Evolutionary conservation across 2,888 invertebrate genomes (phyloP), one percentile per base, ranked within the genome.

Genomic region (Lasioglossum marginatum): DNA sequence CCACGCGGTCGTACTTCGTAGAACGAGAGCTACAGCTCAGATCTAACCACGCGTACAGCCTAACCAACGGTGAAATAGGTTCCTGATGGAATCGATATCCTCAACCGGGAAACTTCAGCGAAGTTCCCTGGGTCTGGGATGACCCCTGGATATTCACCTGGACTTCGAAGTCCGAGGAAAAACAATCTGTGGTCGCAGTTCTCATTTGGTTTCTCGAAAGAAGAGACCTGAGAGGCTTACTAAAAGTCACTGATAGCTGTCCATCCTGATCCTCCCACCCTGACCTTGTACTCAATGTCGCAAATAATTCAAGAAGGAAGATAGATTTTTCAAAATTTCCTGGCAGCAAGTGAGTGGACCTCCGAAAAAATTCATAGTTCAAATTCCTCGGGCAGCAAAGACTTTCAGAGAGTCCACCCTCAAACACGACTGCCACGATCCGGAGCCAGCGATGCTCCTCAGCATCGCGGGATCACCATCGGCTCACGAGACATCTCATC

Each of bases 11-110:
- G 63, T 31, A 63, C 63, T 31, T 63, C 63, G 19, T 2, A 34
- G 19, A 8, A 31, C 8, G 66, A 66, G 66, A 8, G 31, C 66
- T 66, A 66, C 66, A 34, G 34, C 19, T 34, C 66, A 34, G 66
- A 66, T 34, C 66, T 19, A 66, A 66, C 66, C 34, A 34, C 66
- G 66, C 66, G 34, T 66, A 66, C 66, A 66, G 66, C 66, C 34
- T 66, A 66, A 66, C 66, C 66, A 66, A 66, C 66, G 31, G 66
- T 34, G 66, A 66, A 66, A 66, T 66, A 34, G 66, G 66, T 66
- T 66, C 66, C 66, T 34, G 66, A 66, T 66, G 66, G 19, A 66
- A 66, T 66, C 34, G 66, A 34, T 66, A 19, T 66, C 19, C 34
- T 19, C 66, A 10, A 66, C 31, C 34, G 34, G 14, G 66, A 34